Conservation (phyloP, 2,888 invertebrate species). For the Furcula furcula region DNA sequence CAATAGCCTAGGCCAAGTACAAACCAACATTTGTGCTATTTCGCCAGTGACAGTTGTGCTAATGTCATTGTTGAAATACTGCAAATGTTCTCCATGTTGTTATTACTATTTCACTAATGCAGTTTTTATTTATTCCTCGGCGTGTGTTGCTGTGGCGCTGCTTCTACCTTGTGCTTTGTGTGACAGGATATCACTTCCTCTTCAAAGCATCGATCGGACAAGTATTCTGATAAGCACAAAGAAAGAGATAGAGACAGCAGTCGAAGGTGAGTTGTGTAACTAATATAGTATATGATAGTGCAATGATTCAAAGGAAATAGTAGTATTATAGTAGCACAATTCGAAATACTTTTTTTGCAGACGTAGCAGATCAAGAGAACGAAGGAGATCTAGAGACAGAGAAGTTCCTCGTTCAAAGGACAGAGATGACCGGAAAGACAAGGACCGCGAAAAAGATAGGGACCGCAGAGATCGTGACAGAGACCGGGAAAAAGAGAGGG, state of each 20-base stretch:
- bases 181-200: slow-evolving; percentile 82
- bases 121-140: slow-evolving; percentile 80
- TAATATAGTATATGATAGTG: neutral
- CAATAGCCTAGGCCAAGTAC: slow-evolving; percentile 64
- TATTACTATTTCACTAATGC: slow-evolving; percentile 73
- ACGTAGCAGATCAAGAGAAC: slow-evolving; percentile 69
- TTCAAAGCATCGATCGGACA: slow-evolving; percentile 80
- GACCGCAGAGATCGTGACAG: slow-evolving; percentile 51
- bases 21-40: slow-evolving; percentile 57
- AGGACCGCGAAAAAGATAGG: slow-evolving; percentile 63
- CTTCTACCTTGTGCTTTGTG: slow-evolving; percentile 83
- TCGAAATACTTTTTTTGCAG: slow-evolving; percentile 25
- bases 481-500: slow-evolving; percentile 59
- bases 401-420: slow-evolving; percentile 81
- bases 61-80: slow-evolving; percentile 54
- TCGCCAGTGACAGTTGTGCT: slow-evolving; percentile 42
- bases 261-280: slow-evolving; percentile 54
- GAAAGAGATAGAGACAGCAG: slow-evolving; percentile 63
- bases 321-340: too few species aligned
- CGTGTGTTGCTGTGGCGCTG: slow-evolving; percentile 83
- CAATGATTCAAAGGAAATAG: too few species aligned
- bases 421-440: slow-evolving; percentile 51
- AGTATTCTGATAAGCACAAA: slow-evolving; percentile 80
- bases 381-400: slow-evolving; percentile 83
- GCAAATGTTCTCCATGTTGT: slow-evolving; percentile 55